Evolutionary conservation across 2,888 invertebrate species (phyloP).

Genomic region (Teleiodes luculella): DNA sequence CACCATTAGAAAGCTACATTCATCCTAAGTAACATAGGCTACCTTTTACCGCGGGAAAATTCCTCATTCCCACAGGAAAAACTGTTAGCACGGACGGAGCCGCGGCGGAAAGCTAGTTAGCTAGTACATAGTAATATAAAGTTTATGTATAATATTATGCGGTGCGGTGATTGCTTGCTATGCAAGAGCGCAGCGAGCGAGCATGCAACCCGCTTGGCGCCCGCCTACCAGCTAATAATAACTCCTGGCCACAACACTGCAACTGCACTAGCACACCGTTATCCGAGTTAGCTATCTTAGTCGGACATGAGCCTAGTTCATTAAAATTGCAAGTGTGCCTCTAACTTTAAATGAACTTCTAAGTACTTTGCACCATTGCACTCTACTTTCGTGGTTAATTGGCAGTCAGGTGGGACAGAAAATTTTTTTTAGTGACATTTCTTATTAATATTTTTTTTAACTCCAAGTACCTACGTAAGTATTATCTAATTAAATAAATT

Average conservation of each 20-base stretch:
- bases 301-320: conserved; percentile 8
- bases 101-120: too few relatives aligned
- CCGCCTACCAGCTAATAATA: conserved; percentile 14
- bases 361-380: background rate
- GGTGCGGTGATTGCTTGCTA: conserved; percentile 1
- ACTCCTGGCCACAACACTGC: background rate
- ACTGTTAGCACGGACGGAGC: too few relatives aligned
- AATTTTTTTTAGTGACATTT: too few relatives aligned
- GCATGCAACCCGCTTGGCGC: conserved; percentile 12
- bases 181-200: conserved; percentile 4
- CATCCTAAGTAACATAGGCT: too few relatives aligned
- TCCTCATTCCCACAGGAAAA: too few relatives aligned
- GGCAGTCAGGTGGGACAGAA: too few relatives aligned
- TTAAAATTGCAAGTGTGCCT: conserved; percentile 7
- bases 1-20: too few relatives aligned
- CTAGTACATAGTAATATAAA: background rate
- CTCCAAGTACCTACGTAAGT: too few relatives aligned
- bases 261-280: conserved; percentile 4
- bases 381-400: too few relatives aligned
- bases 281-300: background rate
- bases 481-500: too few relatives aligned
- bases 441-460: too few relatives aligned
- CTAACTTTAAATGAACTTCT: background rate
- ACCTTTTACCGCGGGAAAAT: too few relatives aligned
- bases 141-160: background rate